These are phyloP conservation scores for Macaca nemestrina DNA, from an alignment of 2,113 vertebrate species.

Conservation along the genomic window DNA sequence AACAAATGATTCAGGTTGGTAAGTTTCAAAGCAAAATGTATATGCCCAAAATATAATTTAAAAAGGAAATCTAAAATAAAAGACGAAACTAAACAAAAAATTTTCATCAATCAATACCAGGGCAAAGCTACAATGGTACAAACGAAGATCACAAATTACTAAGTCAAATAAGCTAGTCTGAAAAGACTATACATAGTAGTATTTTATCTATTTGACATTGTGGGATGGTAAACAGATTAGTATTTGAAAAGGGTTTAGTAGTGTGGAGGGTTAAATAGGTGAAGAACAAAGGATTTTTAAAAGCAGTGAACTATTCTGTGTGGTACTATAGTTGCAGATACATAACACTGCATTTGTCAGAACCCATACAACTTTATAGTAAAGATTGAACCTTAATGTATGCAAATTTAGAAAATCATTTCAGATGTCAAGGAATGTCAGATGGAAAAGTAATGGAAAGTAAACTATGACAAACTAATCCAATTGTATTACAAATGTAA, in stretches of 20 bases:
- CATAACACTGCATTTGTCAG: neutral
- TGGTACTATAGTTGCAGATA: neutral
- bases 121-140: neutral
- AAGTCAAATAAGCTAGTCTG: neutral
- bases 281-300: neutral
- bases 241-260: neutral
- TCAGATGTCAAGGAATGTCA: neutral
- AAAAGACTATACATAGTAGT: neutral
- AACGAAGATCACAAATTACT: neutral
- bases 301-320: neutral
- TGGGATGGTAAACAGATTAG: neutral
- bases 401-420: constrained; percentile 39
- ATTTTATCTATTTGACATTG: neutral
- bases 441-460: neutral
- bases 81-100: neutral
- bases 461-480: neutral
- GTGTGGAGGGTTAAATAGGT: neutral
- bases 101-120: neutral
- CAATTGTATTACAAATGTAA: constrained; percentile 1
- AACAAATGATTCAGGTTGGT: neutral
- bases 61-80: neutral
- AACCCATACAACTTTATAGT: neutral
- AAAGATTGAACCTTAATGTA: neutral
- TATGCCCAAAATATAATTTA: neutral
- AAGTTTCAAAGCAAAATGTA: neutral